phyloP scores from a whole-genome alignment of 2,888 invertebrate species.

The Abrostola tripartita region DNA sequence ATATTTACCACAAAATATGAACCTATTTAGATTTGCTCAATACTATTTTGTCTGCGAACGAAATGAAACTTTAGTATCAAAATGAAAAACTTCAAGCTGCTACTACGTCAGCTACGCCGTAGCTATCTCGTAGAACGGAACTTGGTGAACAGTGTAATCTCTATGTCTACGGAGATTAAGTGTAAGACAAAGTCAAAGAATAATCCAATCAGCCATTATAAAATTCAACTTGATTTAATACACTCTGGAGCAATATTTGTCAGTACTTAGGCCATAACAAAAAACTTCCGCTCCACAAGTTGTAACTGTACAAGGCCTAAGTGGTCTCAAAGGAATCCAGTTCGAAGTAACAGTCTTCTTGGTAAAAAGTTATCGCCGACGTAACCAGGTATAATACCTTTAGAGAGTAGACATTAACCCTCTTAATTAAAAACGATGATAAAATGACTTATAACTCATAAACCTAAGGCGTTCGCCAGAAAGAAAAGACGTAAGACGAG shows the following conservation, averaged over 20 bases:
- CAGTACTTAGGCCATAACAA: conserved; percentile 33
- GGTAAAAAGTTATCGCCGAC: conserved; percentile 8
- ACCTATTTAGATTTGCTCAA: too few species aligned
- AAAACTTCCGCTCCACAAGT: conserved; percentile 36
- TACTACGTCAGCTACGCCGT: conserved; percentile 5
- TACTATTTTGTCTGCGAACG: too few species aligned
- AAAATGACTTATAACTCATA: too few species aligned
- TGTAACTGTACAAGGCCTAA: conserved; percentile 31
- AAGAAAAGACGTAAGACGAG: too few species aligned
- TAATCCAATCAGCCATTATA: conserved; percentile 15
- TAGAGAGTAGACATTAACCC: too few species aligned
- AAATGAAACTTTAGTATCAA: not conserved
- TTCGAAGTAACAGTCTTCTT: conserved; percentile 2
- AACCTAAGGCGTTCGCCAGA: too few species aligned
- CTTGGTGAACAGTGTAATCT: not conserved
- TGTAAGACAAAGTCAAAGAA: conserved; percentile 1
- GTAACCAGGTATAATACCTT: not conserved
- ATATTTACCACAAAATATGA: too few species aligned
- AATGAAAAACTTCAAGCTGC: not conserved
- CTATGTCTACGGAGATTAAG: not conserved
- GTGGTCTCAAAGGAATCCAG: conserved; percentile 32
- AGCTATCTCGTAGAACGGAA: conserved; percentile 7
- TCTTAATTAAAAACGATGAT: too few species aligned
- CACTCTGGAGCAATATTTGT: conserved; percentile 37
- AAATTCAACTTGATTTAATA: conserved; percentile 37